Percentiles rank a stretch among this genome's conserved stretches.
Evolutionary conservation across 2,113 vertebrate genomes (phyloP).

Genomic region (Hydrochoerus hydrochaeris): DNA sequence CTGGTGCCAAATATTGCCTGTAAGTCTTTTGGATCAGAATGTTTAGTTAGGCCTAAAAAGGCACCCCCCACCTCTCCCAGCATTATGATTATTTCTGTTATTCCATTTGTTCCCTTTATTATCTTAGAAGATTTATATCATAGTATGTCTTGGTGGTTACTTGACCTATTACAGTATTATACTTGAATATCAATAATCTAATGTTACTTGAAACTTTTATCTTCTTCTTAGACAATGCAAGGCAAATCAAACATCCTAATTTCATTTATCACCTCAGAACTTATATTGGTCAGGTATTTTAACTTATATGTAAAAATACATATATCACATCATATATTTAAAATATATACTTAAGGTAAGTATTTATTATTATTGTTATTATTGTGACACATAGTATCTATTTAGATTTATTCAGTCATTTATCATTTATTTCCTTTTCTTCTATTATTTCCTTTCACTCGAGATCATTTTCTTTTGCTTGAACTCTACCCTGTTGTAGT

Average conservation of each 20-base stretch:
- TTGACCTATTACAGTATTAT: background rate
- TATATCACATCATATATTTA: background rate
- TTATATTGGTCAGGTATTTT: conserved; percentile 19
- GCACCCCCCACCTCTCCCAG: no score
- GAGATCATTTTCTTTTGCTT: background rate
- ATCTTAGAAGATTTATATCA: background rate
- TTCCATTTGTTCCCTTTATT: background rate
- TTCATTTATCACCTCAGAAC: background rate
- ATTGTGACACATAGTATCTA: background rate
- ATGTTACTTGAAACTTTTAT: conserved; percentile 1
- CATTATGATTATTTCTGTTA: background rate
- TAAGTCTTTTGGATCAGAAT: background rate
- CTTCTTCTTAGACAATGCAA: background rate
- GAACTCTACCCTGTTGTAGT: background rate
- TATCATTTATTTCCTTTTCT: background rate
- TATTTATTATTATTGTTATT: background rate
- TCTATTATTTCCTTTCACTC: background rate
- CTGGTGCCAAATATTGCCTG: background rate
- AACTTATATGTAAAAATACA: no score
- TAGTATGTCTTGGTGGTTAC: background rate
- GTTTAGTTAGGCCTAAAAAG: background rate
- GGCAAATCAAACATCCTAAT: conserved; percentile 5
- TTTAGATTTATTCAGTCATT: background rate
- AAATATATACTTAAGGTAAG: background rate
- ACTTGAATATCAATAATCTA: background rate